phyloP scores from a whole-genome alignment of 2,113 vertebrate species.

The Oceanites oceanicus region DNA sequence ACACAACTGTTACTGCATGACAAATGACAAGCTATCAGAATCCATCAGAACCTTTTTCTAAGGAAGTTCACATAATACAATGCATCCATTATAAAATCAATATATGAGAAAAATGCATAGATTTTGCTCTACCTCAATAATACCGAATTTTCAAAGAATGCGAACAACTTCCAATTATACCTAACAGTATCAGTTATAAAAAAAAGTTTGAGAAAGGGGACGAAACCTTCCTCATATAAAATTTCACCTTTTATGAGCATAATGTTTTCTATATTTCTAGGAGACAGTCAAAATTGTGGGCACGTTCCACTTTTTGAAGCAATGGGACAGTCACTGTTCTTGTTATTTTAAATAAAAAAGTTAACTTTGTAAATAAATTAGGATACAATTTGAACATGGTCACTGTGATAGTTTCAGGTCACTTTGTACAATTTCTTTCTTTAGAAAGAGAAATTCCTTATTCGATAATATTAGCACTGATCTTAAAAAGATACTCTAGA shows the following conservation, averaged over 20 bases:
- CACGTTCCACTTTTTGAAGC: not conserved
- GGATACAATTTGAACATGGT: not conserved
- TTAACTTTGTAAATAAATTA: not conserved
- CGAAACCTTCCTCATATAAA: not conserved
- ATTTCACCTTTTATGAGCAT: not conserved
- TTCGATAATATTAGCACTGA: not conserved
- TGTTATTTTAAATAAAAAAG: not conserved
- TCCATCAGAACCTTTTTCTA: not conserved
- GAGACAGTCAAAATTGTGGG: not conserved
- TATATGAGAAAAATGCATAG: not conserved
- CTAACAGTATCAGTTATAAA: not conserved
- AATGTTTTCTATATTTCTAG: not conserved
- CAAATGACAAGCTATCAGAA: not conserved
- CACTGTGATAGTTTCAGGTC: not conserved
- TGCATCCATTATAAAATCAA: not conserved
- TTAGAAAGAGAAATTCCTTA: not conserved
- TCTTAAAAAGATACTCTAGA: not conserved
- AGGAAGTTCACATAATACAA: not conserved
- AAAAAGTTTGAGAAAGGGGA: not conserved
- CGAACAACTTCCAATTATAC: not conserved
- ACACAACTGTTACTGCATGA: not conserved
- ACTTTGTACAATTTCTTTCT: not conserved
- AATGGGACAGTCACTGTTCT: not conserved
- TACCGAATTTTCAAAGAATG: not conserved
- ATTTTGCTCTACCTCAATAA: not conserved